A percentile compares a stretch with the other conserved stretches of the same genome.
phyloP scores from a whole-genome alignment of 2,113 vertebrate species.

The Menura novaehollandiae region DNA sequence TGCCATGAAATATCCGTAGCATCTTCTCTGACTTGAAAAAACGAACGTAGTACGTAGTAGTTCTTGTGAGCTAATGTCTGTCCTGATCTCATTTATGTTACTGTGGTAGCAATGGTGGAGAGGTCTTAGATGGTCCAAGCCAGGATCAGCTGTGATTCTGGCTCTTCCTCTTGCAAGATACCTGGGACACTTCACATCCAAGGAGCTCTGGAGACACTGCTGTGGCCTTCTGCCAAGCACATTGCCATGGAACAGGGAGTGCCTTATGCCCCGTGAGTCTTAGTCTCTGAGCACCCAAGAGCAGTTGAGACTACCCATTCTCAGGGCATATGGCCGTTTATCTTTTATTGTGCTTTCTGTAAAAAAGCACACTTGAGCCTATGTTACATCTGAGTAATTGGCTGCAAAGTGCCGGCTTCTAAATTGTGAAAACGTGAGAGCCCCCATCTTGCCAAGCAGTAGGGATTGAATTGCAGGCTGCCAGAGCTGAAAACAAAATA shows the following conservation, averaged over 20 bases:
- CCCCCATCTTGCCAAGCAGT: background rate
- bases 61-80: background rate
- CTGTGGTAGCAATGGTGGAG: background rate
- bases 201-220: background rate
- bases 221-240: background rate
- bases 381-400: background rate
- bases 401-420: background rate
- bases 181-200: background rate
- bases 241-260: background rate
- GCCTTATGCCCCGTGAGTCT: background rate
- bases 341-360: background rate
- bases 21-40: background rate
- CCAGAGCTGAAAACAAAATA: background rate
- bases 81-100: background rate
- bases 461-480: constrained; percentile 1
- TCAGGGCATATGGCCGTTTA: background rate
- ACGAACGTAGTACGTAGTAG: background rate
- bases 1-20: background rate
- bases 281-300: fast-evolving
- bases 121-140: background rate
- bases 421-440: background rate
- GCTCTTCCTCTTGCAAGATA: background rate
- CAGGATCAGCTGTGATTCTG: background rate
- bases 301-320: background rate
- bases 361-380: background rate